Evolutionary conservation across 2,888 invertebrate species (phyloP).

Genomic region (Bellardia bayeri): DNA sequence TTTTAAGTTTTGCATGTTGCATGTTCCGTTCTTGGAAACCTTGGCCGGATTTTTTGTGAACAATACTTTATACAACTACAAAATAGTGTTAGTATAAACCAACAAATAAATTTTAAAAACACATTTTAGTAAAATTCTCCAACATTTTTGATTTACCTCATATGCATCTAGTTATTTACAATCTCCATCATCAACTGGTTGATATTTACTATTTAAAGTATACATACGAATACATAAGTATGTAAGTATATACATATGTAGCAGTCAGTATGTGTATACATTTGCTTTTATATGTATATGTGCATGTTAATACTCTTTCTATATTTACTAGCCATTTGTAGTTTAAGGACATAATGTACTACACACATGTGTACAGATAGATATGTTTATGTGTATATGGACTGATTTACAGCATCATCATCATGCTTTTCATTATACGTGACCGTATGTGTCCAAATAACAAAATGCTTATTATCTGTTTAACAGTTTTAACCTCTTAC

Average conservation of each 20-base stretch:
- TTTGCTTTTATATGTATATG: conserved; percentile 11
- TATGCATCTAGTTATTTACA: neutral
- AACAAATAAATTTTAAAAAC: too few species aligned
- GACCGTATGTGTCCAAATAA: conserved; percentile 26
- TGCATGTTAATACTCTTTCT: neutral
- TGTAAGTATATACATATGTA: neutral
- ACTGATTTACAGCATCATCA: conserved; percentile 45
- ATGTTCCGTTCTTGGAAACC: too few species aligned
- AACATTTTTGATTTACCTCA: too few species aligned
- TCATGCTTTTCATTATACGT: conserved; percentile 20
- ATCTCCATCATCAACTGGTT: conserved; percentile 52
- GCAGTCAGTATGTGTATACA: neutral
- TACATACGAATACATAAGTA: neutral
- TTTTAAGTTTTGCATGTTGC: too few species aligned
- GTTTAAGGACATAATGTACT: conserved; percentile 28
- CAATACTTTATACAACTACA: too few species aligned
- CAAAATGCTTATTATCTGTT: conserved; percentile 80
- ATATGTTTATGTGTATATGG: neutral
- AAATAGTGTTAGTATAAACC: too few species aligned
- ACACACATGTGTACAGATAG: neutral
- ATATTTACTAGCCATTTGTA: neutral
- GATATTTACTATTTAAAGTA: conserved; percentile 7
- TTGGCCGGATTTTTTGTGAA: too few species aligned
- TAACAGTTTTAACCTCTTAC: conserved; percentile 79
- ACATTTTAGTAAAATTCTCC: neutral